These are phyloP conservation scores for Holacanthella duospinosa DNA, from an alignment of 2,888 invertebrate genomes.

Conservation along the genomic window DNA sequence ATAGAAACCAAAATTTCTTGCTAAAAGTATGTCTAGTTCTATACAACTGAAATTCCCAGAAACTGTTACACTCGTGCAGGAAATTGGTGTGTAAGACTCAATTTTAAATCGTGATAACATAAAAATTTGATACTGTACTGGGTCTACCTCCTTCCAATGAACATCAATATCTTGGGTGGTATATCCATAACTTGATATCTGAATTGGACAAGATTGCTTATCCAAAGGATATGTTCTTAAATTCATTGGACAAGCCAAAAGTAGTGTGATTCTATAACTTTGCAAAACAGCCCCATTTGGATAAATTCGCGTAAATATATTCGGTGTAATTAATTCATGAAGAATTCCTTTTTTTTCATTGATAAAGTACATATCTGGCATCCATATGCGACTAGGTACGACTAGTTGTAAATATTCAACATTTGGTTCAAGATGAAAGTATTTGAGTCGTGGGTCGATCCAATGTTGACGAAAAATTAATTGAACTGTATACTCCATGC, in stretches of 20 bases:
- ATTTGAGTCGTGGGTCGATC: constrained; percentile 23
- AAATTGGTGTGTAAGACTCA: neutral
- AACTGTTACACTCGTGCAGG: constrained; percentile 1
- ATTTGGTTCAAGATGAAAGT: constrained; percentile 18
- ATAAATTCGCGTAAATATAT: constrained; percentile 23
- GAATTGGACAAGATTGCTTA: constrained; percentile 18
- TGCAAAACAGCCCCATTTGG: constrained; percentile 25
- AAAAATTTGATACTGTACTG: constrained; percentile 4
- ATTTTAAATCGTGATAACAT: constrained; percentile 16
- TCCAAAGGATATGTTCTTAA: constrained; percentile 27
- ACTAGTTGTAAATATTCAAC: constrained; percentile 21
- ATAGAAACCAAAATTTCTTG: constrained; percentile 24
- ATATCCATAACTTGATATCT: constrained; percentile 25
- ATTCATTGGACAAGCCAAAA: constrained; percentile 28
- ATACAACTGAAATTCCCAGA: constrained; percentile 18
- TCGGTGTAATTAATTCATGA: constrained; percentile 26
- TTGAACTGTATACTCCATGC: constrained; percentile 29
- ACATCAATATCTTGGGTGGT: constrained; percentile 19
- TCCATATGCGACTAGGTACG: constrained; percentile 21
- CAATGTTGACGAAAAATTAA: constrained; percentile 30
- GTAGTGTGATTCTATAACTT: constrained; percentile 28
- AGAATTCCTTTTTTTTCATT: constrained; percentile 29
- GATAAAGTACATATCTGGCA: constrained; percentile 30
- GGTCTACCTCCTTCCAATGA: constrained; percentile 13
- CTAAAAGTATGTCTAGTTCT: constrained; percentile 12